Percentiles rank a stretch among this genome's conserved stretches.
Evolutionary conservation across 2,888 invertebrate species (phyloP).

Genomic region (Diarsia brunnea): DNA sequence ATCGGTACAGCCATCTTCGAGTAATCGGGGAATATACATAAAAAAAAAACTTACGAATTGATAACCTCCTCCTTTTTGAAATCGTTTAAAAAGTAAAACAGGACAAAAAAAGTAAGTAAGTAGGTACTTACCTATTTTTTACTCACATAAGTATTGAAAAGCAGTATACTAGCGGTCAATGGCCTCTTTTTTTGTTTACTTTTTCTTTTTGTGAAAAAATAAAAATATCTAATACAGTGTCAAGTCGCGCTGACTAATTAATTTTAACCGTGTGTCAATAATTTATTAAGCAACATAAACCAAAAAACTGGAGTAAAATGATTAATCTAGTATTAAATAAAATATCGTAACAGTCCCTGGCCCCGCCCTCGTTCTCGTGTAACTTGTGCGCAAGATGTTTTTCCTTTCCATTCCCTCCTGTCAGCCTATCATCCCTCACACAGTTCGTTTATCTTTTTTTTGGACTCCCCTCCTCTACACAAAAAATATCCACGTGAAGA

Average conservation of each 20-base stretch:
- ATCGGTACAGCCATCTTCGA: too few relatives aligned
- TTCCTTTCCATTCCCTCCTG: background rate
- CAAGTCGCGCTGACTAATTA: background rate
- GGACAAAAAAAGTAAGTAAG: too few relatives aligned
- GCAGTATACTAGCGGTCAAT: background rate
- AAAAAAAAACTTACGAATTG: too few relatives aligned
- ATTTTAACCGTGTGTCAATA: background rate
- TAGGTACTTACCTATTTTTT: background rate
- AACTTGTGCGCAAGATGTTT: background rate
- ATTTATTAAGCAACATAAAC: background rate
- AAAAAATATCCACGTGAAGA: background rate
- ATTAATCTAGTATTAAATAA: background rate
- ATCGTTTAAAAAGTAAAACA: too few relatives aligned
- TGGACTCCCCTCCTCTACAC: too few relatives aligned
- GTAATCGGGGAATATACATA: too few relatives aligned
- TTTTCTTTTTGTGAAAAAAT: background rate
- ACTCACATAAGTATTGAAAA: background rate
- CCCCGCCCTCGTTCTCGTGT: background rate
- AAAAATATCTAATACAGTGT: background rate
- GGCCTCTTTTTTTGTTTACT: background rate
- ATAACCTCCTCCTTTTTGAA: too few relatives aligned
- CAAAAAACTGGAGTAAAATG: background rate
- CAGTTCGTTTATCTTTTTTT: background rate
- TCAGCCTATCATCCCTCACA: conserved; percentile 8
- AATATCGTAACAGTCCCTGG: background rate